A percentile compares a stretch with the other conserved stretches of the same genome.
Evolutionary conservation across 2,113 vertebrate species (phyloP).

Genomic region (Pituophis catenifer): DNA sequence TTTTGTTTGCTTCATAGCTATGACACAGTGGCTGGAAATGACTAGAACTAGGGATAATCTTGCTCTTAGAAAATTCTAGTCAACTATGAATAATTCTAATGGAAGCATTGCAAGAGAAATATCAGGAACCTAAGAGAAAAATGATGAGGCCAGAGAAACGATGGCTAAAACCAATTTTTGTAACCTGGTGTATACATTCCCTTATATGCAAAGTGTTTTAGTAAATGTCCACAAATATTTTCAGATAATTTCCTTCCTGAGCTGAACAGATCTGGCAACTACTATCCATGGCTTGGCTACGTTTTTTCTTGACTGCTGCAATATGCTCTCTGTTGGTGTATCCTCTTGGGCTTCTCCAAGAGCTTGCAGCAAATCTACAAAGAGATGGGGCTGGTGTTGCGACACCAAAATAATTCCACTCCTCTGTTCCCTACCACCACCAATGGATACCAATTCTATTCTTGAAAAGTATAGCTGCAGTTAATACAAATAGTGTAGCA

Average conservation of each 20-base stretch:
- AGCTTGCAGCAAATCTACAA: neutral
- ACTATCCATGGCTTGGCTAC: neutral
- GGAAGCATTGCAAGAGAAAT: neutral
- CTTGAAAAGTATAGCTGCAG: neutral
- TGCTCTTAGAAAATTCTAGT: neutral
- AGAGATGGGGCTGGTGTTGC: neutral
- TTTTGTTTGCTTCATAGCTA: neutral
- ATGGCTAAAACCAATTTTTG: neutral
- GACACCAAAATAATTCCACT: neutral
- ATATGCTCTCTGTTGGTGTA: neutral
- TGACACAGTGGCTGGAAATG: neutral
- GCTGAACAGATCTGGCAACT: neutral
- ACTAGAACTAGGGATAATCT: neutral
- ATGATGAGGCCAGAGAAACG: neutral
- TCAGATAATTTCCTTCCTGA: neutral
- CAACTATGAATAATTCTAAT: neutral
- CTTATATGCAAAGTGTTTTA: neutral
- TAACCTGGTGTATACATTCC: neutral
- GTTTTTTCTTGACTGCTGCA: neutral
- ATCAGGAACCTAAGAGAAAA: neutral
- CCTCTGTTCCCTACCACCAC: neutral
- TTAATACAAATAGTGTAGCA: neutral
- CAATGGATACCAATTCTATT: neutral
- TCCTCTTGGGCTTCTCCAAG: neutral
- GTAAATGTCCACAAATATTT: neutral